phyloP scores from a whole-genome alignment of 2,888 invertebrate species.

The Netelia fuscicornis region DNA sequence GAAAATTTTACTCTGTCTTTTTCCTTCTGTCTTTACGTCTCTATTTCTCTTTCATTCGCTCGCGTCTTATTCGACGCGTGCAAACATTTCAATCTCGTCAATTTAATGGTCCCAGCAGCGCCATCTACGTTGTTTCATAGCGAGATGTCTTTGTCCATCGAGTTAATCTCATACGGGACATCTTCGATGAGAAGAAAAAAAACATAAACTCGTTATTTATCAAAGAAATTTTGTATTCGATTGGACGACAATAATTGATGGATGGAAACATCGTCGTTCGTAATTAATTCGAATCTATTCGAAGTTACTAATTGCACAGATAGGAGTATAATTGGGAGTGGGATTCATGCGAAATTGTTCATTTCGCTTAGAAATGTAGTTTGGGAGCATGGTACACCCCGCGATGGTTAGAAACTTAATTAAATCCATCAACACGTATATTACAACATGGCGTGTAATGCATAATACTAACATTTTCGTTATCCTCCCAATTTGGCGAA shows the following conservation, averaged over 20 bases:
- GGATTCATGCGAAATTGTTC: too few relatives aligned
- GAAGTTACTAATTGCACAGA: too few relatives aligned
- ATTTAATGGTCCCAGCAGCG: constrained; percentile 42
- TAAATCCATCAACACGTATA: constrained; percentile 12
- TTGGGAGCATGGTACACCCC: background rate
- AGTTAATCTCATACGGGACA: background rate
- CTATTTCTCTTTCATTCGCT: background rate
- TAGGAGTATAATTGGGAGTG: too few relatives aligned
- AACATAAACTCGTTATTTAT: background rate
- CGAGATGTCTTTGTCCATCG: constrained; percentile 2
- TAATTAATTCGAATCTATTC: too few relatives aligned
- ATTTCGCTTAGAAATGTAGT: too few relatives aligned
- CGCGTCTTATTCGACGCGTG: constrained; percentile 32
- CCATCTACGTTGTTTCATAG: constrained; percentile 30
- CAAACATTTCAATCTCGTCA: constrained; percentile 58
- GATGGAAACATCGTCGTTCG: too few relatives aligned
- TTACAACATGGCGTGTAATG: background rate
- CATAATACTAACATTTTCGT: background rate
- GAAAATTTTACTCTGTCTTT: constrained; percentile 12
- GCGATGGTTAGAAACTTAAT: background rate
- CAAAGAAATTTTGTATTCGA: background rate
- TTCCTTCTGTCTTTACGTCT: background rate
- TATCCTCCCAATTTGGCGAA: constrained; percentile 3
- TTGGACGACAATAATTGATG: too few relatives aligned
- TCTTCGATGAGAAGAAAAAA: background rate